These are phyloP conservation scores for Herminia tarsipennalis DNA, from an alignment of 2,888 invertebrate species.

Conservation along the genomic window DNA sequence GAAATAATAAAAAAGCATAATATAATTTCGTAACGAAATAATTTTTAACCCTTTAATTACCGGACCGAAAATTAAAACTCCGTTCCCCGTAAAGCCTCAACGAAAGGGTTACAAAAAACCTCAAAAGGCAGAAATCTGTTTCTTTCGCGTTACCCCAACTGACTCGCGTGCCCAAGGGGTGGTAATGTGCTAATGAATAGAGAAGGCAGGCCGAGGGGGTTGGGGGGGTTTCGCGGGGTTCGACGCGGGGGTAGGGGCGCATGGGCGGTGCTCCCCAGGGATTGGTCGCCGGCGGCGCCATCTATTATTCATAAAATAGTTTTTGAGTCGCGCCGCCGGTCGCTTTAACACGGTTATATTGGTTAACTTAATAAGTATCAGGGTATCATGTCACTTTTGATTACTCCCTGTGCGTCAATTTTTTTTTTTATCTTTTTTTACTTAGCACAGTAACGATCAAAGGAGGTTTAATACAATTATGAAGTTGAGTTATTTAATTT, in stretches of 20 bases:
- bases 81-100: constrained; percentile 4
- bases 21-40: not conserved
- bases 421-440: constrained; percentile 73
- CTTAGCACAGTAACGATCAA: constrained; percentile 67
- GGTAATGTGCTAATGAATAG: constrained; percentile 85
- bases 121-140: constrained; percentile 73
- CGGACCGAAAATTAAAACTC: constrained; percentile 17
- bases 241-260: constrained; percentile 51
- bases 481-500: constrained; percentile 64
- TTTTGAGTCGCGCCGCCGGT: constrained; percentile 83
- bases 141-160: constrained; percentile 63
- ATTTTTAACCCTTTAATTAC: constrained; percentile 12
- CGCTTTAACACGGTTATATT: constrained; percentile 77
- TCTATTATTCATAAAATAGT: constrained; percentile 86
- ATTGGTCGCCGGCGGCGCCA: constrained; percentile 80
- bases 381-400: constrained; percentile 85
- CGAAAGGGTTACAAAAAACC: constrained; percentile 47
- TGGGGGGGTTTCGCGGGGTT: constrained; percentile 46
- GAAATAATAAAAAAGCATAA: not conserved
- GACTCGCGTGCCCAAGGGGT: constrained; percentile 73
- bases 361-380: constrained; percentile 82
- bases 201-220: constrained; percentile 63
- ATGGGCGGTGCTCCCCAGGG: constrained; percentile 80
- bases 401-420: constrained; percentile 64
- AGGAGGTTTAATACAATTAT: constrained; percentile 66